phyloP scores from a whole-genome alignment of 2,888 invertebrate genomes.

The Rhorus exstirpatorius region DNA sequence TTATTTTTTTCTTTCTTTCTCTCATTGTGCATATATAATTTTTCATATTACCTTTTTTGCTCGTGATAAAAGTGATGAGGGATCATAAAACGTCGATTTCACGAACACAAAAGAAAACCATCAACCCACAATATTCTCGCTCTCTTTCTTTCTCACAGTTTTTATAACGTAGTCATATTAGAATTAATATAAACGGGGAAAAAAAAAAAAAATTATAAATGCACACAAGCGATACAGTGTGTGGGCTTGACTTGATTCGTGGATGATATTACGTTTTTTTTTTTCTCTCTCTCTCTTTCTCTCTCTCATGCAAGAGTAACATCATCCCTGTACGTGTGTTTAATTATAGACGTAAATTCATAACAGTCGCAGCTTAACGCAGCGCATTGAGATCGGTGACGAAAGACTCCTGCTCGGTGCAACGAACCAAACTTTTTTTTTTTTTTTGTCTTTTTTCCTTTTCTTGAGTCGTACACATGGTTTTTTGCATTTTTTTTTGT shows the following conservation, averaged over 20 bases:
- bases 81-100: conserved; percentile 78
- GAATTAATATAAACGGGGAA: conserved; percentile 76
- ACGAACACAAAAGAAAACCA: conserved; percentile 74
- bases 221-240: conserved; percentile 80
- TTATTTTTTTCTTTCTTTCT: conserved; percentile 61
- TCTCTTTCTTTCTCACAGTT: conserved; percentile 70
- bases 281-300: conserved; percentile 17
- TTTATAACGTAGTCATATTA: conserved; percentile 71
- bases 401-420: conserved; percentile 79
- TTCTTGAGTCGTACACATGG: not conserved
- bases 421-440: conserved; percentile 33
- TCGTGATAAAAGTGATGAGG: conserved; percentile 65
- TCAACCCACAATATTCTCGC: conserved; percentile 74
- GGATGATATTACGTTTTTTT: conserved; percentile 66
- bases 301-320: conserved; percentile 73
- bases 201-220: conserved; percentile 76
- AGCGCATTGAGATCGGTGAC: conserved; percentile 83
- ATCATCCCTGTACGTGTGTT: conserved; percentile 74
- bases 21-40: not conserved
- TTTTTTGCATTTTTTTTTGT: no score
- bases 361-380: conserved; percentile 79
- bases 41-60: not conserved
- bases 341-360: conserved; percentile 73
- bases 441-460: conserved; percentile 9
- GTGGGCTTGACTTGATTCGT: conserved; percentile 77